Evolutionary conservation across 2,888 invertebrate species (phyloP), one percentile per base, ranked within the genome.

Genomic region (Lepidocyrtinus sp.): DNA sequence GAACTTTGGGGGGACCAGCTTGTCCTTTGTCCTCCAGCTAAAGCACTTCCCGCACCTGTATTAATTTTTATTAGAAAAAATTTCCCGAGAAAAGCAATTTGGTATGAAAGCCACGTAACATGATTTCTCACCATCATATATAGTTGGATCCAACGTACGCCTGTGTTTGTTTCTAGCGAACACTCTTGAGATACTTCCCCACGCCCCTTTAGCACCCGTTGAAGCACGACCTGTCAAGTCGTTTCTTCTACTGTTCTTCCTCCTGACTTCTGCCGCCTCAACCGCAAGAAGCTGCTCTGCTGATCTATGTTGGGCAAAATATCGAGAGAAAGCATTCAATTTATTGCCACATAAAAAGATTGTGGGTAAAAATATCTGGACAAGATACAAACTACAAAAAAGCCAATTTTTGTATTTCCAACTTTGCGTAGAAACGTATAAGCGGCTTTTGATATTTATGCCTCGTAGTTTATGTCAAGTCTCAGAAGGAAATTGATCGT

Each of bases 101-200:
- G 45, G 73, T 27, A 79, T 73, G 62, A 63, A 55, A 63, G 7
- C 69, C 78, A 78, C 78, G 78, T 79, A 73, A 46, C 68, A 68
- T 79, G 73, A 79, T 63, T 79, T 79, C 68, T 78, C 72, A 88
- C 92, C 93, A 86, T 93, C 93, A 80, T 91, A 90, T 24, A 92
- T 91, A 86, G 91, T 92, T 55, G 91, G 91, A 55, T 92, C 92
- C 26, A 92, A 90, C 88, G 95, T 93, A 88, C 94, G 94, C 89
- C 96, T 93, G 88, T 96, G 95, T 67, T 95, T 91, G 83, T 94
- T 94, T 73, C 96, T 91, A 0, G 96, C 95, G 87, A 96, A 96
- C 27, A 96, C 96, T 85, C 96, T 85, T 5, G 95, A 96, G 88
- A 96, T 96, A 87, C 95, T 95, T 71, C 96, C 96, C 96, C 96